A percentile compares a stretch with the other conserved stretches of the same genome.
These are phyloP conservation scores for Hemitrygon akajei DNA, from an alignment of 2,797 vertebrate genomes.

Conservation along the genomic window DNA sequence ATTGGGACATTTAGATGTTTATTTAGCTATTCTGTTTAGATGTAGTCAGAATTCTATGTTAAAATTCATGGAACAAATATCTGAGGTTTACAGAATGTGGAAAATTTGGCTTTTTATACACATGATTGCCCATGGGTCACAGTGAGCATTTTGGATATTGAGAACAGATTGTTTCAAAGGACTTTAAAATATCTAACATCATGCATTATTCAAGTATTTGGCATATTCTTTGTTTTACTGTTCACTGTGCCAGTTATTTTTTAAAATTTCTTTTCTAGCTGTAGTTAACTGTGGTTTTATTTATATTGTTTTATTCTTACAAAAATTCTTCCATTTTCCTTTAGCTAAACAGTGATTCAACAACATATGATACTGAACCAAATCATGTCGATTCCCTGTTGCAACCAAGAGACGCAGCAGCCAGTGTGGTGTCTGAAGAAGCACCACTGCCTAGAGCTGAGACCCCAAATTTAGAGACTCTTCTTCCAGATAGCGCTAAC, in stretches of 20 bases:
- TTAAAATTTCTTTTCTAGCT: neutral
- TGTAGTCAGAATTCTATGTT: neutral
- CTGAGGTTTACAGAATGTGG: neutral
- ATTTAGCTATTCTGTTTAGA: neutral
- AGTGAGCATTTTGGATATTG: neutral
- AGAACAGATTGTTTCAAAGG: neutral
- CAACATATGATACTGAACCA: conserved; percentile 70
- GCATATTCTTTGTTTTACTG: neutral
- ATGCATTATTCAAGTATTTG: neutral
- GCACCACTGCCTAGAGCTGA: conserved; percentile 66
- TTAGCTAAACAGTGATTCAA: conserved; percentile 82
- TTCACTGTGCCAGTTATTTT: neutral
- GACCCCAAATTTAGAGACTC: conserved; percentile 77
- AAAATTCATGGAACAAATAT: neutral
- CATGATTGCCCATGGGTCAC: neutral
- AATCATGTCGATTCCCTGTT: conserved; percentile 80
- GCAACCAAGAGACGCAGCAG: conserved; percentile 83
- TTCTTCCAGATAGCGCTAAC: conserved; percentile 86
- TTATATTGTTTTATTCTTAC: neutral
- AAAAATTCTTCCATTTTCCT: neutral
- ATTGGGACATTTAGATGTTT: neutral
- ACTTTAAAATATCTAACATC: neutral
- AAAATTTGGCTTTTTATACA: neutral
- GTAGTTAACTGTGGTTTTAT: neutral
- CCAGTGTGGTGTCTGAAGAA: conserved; percentile 77